Percentiles rank a stretch among this genome's conserved stretches.
Evolutionary conservation across 2,797 vertebrate genomes (phyloP).

Genomic region (Molossus molossus): DNA sequence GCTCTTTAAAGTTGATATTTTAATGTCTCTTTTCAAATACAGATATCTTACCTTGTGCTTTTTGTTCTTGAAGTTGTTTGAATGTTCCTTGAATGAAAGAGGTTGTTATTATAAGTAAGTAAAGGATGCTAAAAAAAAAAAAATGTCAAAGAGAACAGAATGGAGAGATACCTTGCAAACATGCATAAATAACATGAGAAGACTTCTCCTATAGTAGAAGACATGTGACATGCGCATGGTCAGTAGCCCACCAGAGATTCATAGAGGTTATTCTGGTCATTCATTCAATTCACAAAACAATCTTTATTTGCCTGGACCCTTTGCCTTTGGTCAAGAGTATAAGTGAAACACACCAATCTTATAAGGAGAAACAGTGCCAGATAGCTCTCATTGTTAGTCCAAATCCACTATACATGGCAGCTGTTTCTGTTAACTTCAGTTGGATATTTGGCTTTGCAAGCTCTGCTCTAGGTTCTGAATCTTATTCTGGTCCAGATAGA

Average conservation of each 20-base stretch:
- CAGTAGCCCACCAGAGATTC: background rate
- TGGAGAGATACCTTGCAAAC: background rate
- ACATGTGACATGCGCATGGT: background rate
- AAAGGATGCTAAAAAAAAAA: conserved; percentile 15
- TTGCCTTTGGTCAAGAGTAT: background rate
- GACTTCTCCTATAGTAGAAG: background rate
- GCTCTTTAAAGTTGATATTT: conserved; percentile 86
- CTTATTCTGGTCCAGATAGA: conserved; percentile 47
- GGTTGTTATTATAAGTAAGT: background rate
- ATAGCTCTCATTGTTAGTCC: background rate
- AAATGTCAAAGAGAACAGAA: background rate
- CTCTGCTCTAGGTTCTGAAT: conserved; percentile 74
- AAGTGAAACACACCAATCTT: conserved; percentile 39
- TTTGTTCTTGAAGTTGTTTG: conserved; percentile 72
- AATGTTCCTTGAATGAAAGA: conserved; percentile 49
- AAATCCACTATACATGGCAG: background rate
- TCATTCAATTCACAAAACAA: conserved; percentile 45
- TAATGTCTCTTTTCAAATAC: conserved; percentile 79
- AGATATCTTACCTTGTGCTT: conserved; percentile 80
- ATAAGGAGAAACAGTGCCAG: conserved; percentile 15
- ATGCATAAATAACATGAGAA: background rate
- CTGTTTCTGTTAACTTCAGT: conserved; percentile 71
- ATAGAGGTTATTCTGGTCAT: background rate
- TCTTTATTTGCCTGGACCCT: background rate
- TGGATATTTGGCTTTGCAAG: conserved; percentile 60